Evolutionary conservation across 2,797 vertebrate species (phyloP), one percentile per base, ranked within the genome.

Genomic region (Chrysocyon brachyurus): DNA sequence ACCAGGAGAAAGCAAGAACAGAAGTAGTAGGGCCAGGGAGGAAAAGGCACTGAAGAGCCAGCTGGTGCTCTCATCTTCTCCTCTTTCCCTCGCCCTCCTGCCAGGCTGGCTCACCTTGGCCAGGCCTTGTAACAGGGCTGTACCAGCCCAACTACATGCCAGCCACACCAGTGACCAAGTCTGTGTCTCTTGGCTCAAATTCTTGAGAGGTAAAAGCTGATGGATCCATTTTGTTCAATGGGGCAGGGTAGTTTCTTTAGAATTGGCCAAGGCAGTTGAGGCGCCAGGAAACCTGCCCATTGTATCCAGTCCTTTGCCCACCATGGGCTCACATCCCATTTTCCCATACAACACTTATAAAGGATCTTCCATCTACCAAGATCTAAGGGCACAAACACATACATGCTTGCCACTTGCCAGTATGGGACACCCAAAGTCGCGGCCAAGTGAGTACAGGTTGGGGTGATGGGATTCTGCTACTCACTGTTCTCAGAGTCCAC

Each of bases 41-140:
- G 28, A n/a, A 77, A 54, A 7, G 26, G 31, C 1, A 0, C 56
- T 3, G 9, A 17, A 17, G 31, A 64, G 28, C 40, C 54, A 4
- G 7, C 40, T 0, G 12, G 33, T 0, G 1, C 68, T 6, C 31
- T 22, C 52, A 9, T 0, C 3, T 40, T 73, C 68, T 75, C 49
- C 33, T 14, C 36, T n/a, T 16, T 22, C 15, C 31, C 33, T 3
- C 11, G 6, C 33, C 28, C 28, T 5, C 14, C 26, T 15, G 14
- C 31, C 3, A 5, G 56, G 26, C 14, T 14, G 66, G 52, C 36
- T 56, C 22, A 22, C 64, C 16, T 31, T 10, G 57, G 15, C 64
- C 52, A 12, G 33, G 59, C 54, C 61, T 31, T 2, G 4, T 1
- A 7, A 26, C 33, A 6, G 4, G n/a, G 59, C 49, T 8, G 1